Evolutionary conservation across 2,797 vertebrate species (phyloP), one percentile per base, ranked within the genome.

Genomic region (Cichlasoma orientale): DNA sequence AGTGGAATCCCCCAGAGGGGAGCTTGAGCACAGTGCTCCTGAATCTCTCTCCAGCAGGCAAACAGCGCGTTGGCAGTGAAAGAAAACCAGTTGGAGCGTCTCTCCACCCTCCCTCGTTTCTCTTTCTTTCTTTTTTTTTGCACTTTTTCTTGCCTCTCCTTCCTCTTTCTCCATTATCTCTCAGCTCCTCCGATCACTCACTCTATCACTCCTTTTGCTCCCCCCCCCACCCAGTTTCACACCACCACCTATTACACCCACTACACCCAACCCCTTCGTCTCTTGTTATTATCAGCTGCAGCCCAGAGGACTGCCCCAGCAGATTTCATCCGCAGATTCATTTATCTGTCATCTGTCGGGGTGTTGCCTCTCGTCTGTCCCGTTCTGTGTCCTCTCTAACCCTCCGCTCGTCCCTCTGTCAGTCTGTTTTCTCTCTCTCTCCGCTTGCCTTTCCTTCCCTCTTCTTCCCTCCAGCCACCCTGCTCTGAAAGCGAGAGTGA

Each of bases 281-380:
- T 93, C 78, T 74, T 82, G 90, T 93, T 92, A 92, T 92, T 88
- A 91, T 93, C 92, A 92, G 89, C 92, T 79, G 83, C 82, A 80
- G 91, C 89, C 84, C 91, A 78, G 89, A 89, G 92, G 90, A 92
- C 84, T 72, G 87, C 85, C 87, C 79, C 81, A 41, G 91, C 91
- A 89, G 91, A 92, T 92, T 90, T 86, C 86, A 86, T 90, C 92
- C 90, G 61, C 91, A 83, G 91, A 93, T 93, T 92, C 90, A 92
- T 93, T 93, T 88, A 91, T 93, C 92, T 92, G 91, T 94, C 93
- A 90, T 93, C 92, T 93, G 89, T 78, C 56, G 82, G 90, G 92
- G 91, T 89, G 90, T 91, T 88, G 90, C 90, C 88, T 87, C 83
- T 79, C 74, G 38, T 77, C 74, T 82, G 55, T 77, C 61, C 73